Evolutionary conservation across 2,797 vertebrate genomes (phyloP).

Genomic region (Huso huso): DNA sequence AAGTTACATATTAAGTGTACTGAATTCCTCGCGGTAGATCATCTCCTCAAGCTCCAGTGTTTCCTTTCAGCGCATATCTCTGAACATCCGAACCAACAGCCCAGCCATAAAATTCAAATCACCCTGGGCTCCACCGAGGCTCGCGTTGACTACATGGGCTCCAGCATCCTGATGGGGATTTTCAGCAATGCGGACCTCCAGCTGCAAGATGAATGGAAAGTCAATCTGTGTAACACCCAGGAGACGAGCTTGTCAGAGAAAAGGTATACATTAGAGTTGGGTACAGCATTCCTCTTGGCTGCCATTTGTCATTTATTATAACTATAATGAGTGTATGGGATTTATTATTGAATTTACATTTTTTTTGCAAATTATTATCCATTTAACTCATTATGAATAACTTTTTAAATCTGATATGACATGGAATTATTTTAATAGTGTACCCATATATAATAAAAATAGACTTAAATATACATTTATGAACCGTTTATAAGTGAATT

Average conservation of each 20-base stretch:
- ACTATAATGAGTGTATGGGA: too few relatives aligned
- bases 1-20: too few relatives aligned
- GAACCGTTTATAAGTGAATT: too few relatives aligned
- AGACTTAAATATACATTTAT: too few relatives aligned
- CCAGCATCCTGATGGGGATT: constrained; percentile 96
- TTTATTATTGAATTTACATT: too few relatives aligned
- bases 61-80: constrained; percentile 83
- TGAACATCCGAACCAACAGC: constrained; percentile 95
- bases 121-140: constrained; percentile 98
- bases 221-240: constrained; percentile 75
- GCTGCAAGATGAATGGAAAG: constrained; percentile 97
- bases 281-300: too few relatives aligned
- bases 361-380: too few relatives aligned
- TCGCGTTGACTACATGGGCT: constrained; percentile 96
- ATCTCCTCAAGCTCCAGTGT: background rate
- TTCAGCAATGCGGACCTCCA: constrained; percentile 96
- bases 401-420: too few relatives aligned
- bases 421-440: too few relatives aligned
- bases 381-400: too few relatives aligned
- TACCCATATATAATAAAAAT: too few relatives aligned
- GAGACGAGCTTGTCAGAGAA: constrained; percentile 88
- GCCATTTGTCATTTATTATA: too few relatives aligned
- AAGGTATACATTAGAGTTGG: constrained; percentile 57
- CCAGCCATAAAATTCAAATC: constrained; percentile 95
- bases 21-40: background rate